These are phyloP conservation scores for Aphis gossypii DNA, from an alignment of 1,140 invertebrate genomes.

Conservation along the genomic window DNA sequence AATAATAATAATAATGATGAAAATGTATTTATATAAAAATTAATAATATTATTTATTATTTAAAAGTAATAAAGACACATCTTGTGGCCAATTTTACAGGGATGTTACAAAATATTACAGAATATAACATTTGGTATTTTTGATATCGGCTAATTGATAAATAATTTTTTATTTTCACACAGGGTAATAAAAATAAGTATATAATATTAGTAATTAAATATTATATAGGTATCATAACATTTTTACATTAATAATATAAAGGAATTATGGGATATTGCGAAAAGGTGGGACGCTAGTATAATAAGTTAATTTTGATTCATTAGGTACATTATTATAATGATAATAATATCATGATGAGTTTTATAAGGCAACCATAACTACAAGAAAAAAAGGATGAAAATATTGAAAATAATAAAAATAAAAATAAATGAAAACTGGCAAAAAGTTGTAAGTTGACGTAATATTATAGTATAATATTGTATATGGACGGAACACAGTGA, in stretches of 20 bases:
- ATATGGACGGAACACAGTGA: slow-evolving; percentile 34
- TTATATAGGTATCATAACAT: background rate
- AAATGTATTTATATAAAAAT: background rate
- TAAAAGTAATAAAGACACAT: background rate
- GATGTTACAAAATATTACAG: background rate
- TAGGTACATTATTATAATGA: background rate
- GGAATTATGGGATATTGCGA: background rate
- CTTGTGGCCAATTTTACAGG: background rate
- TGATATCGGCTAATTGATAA: background rate
- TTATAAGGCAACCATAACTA: background rate
- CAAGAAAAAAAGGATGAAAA: background rate
- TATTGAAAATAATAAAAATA: background rate
- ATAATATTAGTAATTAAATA: background rate
- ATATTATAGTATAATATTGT: background rate
- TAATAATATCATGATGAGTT: background rate
- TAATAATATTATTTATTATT: background rate
- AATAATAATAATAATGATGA: slow-evolving; percentile 33
- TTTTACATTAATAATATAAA: background rate
- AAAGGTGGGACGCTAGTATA: background rate
- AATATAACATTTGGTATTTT: background rate
- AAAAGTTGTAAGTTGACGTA: background rate
- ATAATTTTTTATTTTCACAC: background rate
- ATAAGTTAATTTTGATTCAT: slow-evolving; percentile 26
- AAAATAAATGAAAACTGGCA: slow-evolving; percentile 30
- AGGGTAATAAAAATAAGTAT: background rate